A percentile compares a stretch with the other conserved stretches of the same genome.
These are phyloP conservation scores for Gobionotothen gibberifrons DNA, from an alignment of 2,797 vertebrate genomes.

Conservation along the genomic window DNA sequence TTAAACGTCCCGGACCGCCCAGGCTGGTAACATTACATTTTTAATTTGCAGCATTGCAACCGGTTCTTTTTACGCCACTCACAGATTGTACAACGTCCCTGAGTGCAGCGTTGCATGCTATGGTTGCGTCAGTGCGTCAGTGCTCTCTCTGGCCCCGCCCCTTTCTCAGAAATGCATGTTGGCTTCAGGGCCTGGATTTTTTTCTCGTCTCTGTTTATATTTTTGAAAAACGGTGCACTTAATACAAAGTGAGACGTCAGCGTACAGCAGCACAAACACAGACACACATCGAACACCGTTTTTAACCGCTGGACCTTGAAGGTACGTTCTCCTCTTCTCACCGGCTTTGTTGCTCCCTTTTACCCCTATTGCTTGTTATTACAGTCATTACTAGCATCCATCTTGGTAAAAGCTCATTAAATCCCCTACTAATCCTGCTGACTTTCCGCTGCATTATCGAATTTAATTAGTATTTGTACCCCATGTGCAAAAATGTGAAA, in stretches of 20 bases:
- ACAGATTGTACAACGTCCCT: not conserved
- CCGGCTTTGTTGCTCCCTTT: slow-evolving; percentile 35
- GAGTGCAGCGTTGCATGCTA: slow-evolving; percentile 36
- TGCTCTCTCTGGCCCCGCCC: slow-evolving; percentile 27
- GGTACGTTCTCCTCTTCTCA: slow-evolving; percentile 51
- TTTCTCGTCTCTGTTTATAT: slow-evolving; percentile 40
- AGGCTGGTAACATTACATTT: too few species aligned
- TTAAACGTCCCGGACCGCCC: too few species aligned
- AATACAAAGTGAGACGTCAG: not conserved
- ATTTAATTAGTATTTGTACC: not conserved
- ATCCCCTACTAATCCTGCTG: slow-evolving; percentile 17
- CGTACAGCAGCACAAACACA: not conserved
- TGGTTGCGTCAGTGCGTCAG: not conserved
- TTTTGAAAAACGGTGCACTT: slow-evolving; percentile 6
- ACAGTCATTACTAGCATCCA: slow-evolving; percentile 76
- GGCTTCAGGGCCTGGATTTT: slow-evolving; percentile 8
- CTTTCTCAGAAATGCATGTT: slow-evolving; percentile 33
- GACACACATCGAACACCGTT: not conserved
- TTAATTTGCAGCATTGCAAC: too few species aligned
- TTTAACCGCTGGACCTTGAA: slow-evolving; percentile 18
- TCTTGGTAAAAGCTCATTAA: slow-evolving; percentile 72
- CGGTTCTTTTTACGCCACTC: too few species aligned
- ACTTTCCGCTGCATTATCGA: not conserved
- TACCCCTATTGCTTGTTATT: slow-evolving; percentile 53
- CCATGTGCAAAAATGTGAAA: not conserved